These are phyloP conservation scores for Thaumetopoea pityocampa DNA, from an alignment of 1,140 invertebrate species.

Conservation along the genomic window DNA sequence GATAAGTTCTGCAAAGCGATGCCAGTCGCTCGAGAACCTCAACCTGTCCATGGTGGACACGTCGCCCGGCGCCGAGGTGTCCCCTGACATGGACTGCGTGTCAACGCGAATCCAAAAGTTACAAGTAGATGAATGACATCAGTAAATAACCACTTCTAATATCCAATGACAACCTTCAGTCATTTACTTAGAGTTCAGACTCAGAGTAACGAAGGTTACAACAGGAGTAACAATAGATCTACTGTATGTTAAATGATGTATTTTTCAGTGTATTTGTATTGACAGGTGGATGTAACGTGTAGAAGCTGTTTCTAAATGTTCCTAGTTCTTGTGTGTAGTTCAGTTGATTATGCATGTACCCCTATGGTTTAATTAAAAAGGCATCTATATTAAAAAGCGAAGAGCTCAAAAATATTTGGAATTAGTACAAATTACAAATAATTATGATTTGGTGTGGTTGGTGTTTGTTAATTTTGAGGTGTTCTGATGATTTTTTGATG, in stretches of 20 bases:
- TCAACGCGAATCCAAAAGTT: constrained; percentile 65
- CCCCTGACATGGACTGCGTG: constrained; percentile 66
- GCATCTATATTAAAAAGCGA: constrained; percentile 25
- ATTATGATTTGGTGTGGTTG: constrained; percentile 21
- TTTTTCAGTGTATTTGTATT: constrained; percentile 52
- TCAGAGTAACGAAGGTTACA: constrained; percentile 15
- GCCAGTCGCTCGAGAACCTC: constrained; percentile 65
- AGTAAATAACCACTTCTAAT: constrained; percentile 18
- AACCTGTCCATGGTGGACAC: constrained; percentile 51
- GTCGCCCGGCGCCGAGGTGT: constrained; percentile 39
- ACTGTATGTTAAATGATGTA: constrained; percentile 35
- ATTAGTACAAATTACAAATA: constrained; percentile 31
- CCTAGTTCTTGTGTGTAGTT: constrained; percentile 44
- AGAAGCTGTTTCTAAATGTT: constrained; percentile 49
- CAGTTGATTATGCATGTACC: constrained; percentile 43
- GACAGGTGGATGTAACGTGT: constrained; percentile 31
- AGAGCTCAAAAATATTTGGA: constrained; percentile 36
- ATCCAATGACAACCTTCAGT: constrained; percentile 22
- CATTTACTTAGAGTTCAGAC: constrained; percentile 21
- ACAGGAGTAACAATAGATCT: constrained; percentile 34
- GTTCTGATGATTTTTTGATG: constrained; percentile 29
- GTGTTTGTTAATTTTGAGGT: constrained; percentile 20
- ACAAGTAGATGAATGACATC: constrained; percentile 69
- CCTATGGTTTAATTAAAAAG: constrained; percentile 19
- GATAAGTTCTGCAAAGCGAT: constrained; percentile 52